phyloP scores from a whole-genome alignment of 2,113 vertebrate genomes.

The Cercopithecus mona region DNA sequence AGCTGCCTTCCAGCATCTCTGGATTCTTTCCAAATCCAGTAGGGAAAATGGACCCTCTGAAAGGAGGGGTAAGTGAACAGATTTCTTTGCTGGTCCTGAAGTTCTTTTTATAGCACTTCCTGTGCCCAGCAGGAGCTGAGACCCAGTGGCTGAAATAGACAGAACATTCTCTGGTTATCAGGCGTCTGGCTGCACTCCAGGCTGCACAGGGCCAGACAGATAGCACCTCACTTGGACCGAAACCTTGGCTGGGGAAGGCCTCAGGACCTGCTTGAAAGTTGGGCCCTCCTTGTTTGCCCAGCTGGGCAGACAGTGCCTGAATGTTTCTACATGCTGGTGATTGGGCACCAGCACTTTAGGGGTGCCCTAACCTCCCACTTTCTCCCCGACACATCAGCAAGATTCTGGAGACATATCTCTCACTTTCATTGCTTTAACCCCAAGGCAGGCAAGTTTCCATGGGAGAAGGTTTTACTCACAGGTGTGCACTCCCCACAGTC shows the following conservation, averaged over 20 bases:
- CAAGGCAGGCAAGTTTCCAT: background rate
- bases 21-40: background rate
- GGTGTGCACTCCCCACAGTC: background rate
- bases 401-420: background rate
- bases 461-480: background rate
- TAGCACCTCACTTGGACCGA: background rate
- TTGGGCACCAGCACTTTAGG: background rate
- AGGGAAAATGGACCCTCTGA: background rate
- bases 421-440: background rate
- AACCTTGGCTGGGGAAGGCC: background rate
- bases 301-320: background rate
- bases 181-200: background rate
- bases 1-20: background rate
- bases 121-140: background rate
- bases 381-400: no score
- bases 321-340: background rate
- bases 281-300: background rate
- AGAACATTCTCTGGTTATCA: background rate
- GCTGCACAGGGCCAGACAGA: background rate
- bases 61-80: background rate
- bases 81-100: background rate
- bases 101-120: slow-evolving; percentile 10
- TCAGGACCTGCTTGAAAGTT: background rate
- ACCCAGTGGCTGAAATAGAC: background rate
- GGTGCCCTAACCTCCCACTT: background rate